phyloP scores from a whole-genome alignment of 2,888 invertebrate species.

The Gastracanthus pulcherrimus region DNA sequence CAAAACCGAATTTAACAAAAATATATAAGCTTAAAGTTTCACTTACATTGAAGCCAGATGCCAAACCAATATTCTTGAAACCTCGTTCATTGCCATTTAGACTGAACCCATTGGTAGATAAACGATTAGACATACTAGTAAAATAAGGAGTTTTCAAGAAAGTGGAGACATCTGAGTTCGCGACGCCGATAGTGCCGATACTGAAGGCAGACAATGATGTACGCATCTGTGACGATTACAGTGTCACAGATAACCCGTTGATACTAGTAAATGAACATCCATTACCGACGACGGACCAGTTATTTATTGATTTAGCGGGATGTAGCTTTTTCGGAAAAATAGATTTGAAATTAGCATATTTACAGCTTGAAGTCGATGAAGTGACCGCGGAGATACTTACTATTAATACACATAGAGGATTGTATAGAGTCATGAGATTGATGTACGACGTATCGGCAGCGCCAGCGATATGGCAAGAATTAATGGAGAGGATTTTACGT shows the following conservation, averaged over 20 bases:
- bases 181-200: conserved; percentile 68
- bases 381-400: too few relatives aligned
- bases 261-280: conserved; percentile 63
- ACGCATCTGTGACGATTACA: conserved; percentile 62
- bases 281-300: conserved; percentile 62
- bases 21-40: too few relatives aligned
- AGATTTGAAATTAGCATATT: too few relatives aligned
- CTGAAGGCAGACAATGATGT: conserved; percentile 62
- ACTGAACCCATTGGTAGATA: conserved; percentile 16
- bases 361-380: too few relatives aligned
- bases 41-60: conserved; percentile 52
- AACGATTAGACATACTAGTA: background rate
- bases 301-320: conserved; percentile 60
- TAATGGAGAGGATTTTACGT: too few relatives aligned
- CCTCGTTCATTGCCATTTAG: conserved; percentile 60
- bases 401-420: too few relatives aligned
- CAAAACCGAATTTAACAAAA: too few relatives aligned
- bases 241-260: conserved; percentile 63
- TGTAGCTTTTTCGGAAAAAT: too few relatives aligned
- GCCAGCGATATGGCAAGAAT: too few relatives aligned
- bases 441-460: too few relatives aligned
- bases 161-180: conserved; percentile 65
- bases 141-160: background rate
- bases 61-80: conserved; percentile 55
- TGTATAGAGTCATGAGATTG: too few relatives aligned